Conservation (phyloP, 1,140 invertebrate species). For the Heliconius himera region DNA sequence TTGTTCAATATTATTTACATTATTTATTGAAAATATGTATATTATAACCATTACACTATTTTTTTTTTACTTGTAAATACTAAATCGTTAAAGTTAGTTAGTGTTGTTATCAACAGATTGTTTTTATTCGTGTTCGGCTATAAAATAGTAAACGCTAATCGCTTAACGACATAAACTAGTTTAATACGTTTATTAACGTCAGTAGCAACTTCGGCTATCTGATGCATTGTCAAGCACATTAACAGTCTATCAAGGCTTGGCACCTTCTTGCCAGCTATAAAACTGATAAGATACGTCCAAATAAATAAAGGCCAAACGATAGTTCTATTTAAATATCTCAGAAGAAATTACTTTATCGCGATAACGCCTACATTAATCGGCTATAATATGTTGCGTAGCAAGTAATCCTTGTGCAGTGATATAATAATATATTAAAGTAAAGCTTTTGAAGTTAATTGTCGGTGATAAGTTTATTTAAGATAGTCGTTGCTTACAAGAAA, state of each 20-base stretch:
- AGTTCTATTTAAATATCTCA: constrained; percentile 63
- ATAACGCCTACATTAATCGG: constrained; percentile 52
- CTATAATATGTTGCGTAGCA: constrained; percentile 47
- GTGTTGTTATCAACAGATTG: background rate
- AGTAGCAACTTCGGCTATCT: constrained; percentile 47
- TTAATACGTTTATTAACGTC: constrained; percentile 22
- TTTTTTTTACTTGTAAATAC: background rate
- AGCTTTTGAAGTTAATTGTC: constrained; percentile 41
- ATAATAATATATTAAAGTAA: constrained; percentile 50
- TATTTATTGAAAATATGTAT: background rate
- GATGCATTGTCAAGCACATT: constrained; percentile 46
- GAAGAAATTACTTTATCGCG: constrained; percentile 52
- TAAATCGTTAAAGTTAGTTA: background rate
- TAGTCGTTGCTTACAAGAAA: constrained; percentile 27
- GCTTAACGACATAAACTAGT: background rate
- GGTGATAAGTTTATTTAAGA: constrained; percentile 38
- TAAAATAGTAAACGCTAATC: background rate
- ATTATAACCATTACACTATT: background rate
- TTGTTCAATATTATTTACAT: background rate
- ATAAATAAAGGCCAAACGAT: constrained; percentile 62
- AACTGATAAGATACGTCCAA: constrained; percentile 52
- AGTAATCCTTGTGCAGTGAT: constrained; percentile 41
- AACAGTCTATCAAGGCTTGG: constrained; percentile 52
- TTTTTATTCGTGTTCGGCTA: background rate
- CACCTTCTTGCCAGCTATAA: constrained; percentile 52